Base-by-base conservation (phyloP, 2,113 vertebrate species). In the Gobiocypris rarus region DNA sequence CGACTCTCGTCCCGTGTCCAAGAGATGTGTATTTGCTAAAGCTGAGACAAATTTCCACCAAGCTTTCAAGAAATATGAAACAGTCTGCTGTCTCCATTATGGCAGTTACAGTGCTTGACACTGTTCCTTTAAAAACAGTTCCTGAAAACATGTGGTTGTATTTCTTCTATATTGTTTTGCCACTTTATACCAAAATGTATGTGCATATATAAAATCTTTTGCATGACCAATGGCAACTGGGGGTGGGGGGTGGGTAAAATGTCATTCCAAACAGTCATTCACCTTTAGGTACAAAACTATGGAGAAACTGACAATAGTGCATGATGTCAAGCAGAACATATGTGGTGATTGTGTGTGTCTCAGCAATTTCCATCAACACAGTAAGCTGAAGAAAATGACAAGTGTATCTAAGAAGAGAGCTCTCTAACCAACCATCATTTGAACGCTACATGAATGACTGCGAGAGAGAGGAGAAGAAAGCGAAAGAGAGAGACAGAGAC, bases 121-220 rank as follows among this genome's bases (percentile, higher is more conserved):
- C 54, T 24, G 6, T 5, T 54, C 79, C 41, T 81, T 87, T 84
- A 82, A 84, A 87, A 76, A 26, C 59, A 69, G 77, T 83, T 87
- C 31, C 65, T 80, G 74, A 76, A 84, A 86, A 86, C 82, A 87
- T 7, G 38, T 38, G 38, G 38, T 38, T 38, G 38, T 38, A 14
- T 1, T 48, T 48, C 10, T 13, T 70, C 11, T 48, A 48, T 48
- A 48, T 83, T 83, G 34, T 61, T 67, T 83, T 83, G 78, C 79
- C 10, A 48, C 45, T 48, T 14, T 14, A 14, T 48, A 48, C 11
- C 3, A 11, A 48, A 48, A 13, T 11, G 45, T 48, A 48, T 45
- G 11, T 13, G 3, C 4, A 48, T 45, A 45, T 10, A 45, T 45
- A 14, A 48, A 48, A 48, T 48, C 9, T 52, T 7, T 52, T 52